Base-by-base conservation (phyloP, 2,888 invertebrate species). In the Taphrorychus bicolor region DNA sequence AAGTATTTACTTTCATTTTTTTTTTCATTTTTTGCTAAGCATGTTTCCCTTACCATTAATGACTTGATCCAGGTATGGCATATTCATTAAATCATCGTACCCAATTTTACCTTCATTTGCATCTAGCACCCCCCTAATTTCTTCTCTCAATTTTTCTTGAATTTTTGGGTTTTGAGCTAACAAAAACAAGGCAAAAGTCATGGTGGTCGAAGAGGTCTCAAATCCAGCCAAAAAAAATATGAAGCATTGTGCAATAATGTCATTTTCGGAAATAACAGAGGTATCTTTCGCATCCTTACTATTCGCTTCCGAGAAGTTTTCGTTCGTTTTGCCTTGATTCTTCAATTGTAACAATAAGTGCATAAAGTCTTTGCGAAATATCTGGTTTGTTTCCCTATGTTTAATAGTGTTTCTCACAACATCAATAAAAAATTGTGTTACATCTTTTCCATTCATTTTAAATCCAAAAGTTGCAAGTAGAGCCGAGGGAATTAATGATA, bases 281-380 rank as follows among this genome's bases (percentile, higher is more conserved):
- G 32, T 52, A 18, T 59, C 52, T 19, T 58, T 59, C n/a, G n/a
- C n/a, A 14, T 32, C 22, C 3, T 52, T 11, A 14, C 9, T 52
- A 5, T 52, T 19, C 9, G 9, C 2, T n/a, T n/a, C n/a, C n/a
- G n/a, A n/a, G n/a, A n/a, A n/a, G 18, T 11, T 19, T n/a, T 71
- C 85, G 53, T 84, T 85, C 72, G 87, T 74, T 71, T 82, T 85
- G 85, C 48, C 54, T 32, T 58, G 51, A 18, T 67, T 61, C 18
- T 62, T 62, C 14, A 67, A 17, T 53, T 62, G 48, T 5, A 67
- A 24, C 16, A 62, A 24, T 11, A 67, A 24, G 18, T 67, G 67
- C 62, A 67, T 62, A 17, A 67, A 67, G 21, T 67, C 67, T 40
- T 67, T 67, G 42, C 67, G 49, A 83, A 84, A 49, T n/a, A 69